phyloP scores from a whole-genome alignment of 2,888 invertebrate species.

The Brassicogethes aeneus region DNA sequence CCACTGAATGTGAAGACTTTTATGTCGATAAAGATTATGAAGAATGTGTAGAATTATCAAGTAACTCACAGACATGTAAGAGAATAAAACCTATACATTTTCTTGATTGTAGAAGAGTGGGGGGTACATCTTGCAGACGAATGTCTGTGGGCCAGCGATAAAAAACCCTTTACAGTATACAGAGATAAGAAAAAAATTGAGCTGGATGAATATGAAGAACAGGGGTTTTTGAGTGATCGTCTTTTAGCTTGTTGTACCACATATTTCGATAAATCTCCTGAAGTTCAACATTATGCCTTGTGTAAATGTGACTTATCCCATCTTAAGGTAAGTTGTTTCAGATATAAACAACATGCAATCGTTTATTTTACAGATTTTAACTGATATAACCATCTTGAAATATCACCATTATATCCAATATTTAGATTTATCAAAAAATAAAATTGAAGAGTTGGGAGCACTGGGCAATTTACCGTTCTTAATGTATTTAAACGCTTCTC shows the following conservation, averaged over 20 bases:
- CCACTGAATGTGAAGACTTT: no score
- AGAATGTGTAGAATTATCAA: no score
- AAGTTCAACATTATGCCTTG: constrained; percentile 45
- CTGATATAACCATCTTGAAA: constrained; percentile 44
- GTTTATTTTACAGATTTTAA: constrained; percentile 37
- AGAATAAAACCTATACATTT: no score
- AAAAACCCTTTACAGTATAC: constrained; percentile 9
- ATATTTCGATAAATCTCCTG: constrained; percentile 47
- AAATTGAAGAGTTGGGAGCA: constrained; percentile 43
- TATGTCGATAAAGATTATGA: no score
- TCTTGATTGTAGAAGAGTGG: not conserved
- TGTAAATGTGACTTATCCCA: constrained; percentile 41
- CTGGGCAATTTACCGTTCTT: constrained; percentile 47
- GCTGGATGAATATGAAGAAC: constrained; percentile 27
- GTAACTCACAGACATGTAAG: no score
- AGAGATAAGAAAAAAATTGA: constrained; percentile 17
- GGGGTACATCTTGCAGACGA: not conserved
- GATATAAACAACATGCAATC: not conserved
- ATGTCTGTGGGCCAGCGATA: not conserved
- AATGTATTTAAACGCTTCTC: constrained; percentile 48
- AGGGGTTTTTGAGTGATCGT: constrained; percentile 46
- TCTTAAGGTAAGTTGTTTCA: constrained; percentile 1
- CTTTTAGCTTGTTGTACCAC: constrained; percentile 45
- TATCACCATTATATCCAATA: constrained; percentile 52
- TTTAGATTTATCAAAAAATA: constrained; percentile 51